Conservation (phyloP, 2,888 invertebrate species). For the Portevinia maculata region DNA sequence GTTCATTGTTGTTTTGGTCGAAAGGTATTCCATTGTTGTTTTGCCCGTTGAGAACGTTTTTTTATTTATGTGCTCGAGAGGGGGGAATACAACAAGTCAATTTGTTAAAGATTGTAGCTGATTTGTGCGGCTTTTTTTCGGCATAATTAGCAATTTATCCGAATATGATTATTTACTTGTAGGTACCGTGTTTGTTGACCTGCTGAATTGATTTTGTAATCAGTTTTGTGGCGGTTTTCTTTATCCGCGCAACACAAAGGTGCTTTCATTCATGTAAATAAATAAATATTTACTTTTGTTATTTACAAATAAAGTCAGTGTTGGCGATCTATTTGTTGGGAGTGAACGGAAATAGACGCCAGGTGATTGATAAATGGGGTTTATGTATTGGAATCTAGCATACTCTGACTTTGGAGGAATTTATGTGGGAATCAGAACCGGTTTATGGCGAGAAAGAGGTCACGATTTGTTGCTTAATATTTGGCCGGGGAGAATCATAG, state of each 20-base stretch:
- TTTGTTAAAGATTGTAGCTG: constrained; percentile 18
- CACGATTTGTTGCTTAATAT: no score
- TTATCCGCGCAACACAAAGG: constrained; percentile 20
- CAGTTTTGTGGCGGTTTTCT: no score
- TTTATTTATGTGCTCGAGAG: constrained; percentile 10
- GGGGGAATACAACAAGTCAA: not conserved
- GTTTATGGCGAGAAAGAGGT: no score
- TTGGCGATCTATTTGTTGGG: not conserved
- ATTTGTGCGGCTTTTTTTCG: constrained; percentile 38
- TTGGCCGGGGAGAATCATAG: no score
- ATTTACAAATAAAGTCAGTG: not conserved
- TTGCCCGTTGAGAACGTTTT: not conserved
- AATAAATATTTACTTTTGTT: no score
- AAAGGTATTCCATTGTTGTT: constrained; percentile 13
- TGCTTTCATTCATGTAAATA: constrained; percentile 17
- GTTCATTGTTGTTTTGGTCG: not conserved
- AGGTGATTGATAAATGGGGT: not conserved
- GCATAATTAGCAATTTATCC: constrained; percentile 42
- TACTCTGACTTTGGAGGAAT: constrained; percentile 7
- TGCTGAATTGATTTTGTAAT: constrained; percentile 33
- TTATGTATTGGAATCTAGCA: not conserved
- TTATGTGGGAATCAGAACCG: constrained; percentile 7
- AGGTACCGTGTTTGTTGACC: constrained; percentile 24
- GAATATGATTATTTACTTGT: constrained; percentile 1
- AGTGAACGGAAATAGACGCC: constrained; percentile 1